Conservation (phyloP, 2,113 vertebrate genomes). For the Crotophaga sulcirostris region DNA sequence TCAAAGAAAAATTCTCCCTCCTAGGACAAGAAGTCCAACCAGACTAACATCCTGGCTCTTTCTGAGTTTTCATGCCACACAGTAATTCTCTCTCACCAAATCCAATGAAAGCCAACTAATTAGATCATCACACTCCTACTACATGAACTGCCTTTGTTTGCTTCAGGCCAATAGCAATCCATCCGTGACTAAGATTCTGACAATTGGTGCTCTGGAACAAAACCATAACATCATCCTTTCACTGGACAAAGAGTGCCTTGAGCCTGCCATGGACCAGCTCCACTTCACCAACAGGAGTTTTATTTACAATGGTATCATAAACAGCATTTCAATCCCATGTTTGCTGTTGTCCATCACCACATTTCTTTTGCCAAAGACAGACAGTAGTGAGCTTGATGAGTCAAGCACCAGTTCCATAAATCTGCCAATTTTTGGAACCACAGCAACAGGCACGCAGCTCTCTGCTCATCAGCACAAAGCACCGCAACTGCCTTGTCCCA, state of each 20-base stretch:
- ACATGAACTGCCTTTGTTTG: slow-evolving; percentile 9
- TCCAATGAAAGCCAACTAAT: background rate
- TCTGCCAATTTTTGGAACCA: background rate
- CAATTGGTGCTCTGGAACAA: slow-evolving; percentile 1
- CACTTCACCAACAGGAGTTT: background rate
- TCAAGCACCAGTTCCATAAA: background rate
- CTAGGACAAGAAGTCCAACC: background rate
- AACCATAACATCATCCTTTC: background rate
- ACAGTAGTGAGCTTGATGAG: background rate
- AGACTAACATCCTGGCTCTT: background rate
- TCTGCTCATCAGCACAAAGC: background rate
- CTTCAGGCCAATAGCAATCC: slow-evolving; percentile 22
- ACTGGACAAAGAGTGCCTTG: background rate
- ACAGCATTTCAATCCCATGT: background rate
- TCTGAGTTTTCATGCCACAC: background rate
- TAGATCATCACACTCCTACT: slow-evolving; percentile 18
- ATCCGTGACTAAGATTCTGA: slow-evolving; percentile 10
- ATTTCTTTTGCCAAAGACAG: background rate
- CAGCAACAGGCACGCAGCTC: background rate
- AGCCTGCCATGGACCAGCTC: background rate
- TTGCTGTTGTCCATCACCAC: background rate
- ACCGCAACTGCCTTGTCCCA: accelerated
- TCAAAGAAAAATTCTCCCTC: background rate
- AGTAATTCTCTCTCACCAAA: background rate
- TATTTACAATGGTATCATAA: background rate